Evolutionary conservation across 2,797 vertebrate genomes (phyloP).

Genomic region (Ceryle rudis): DNA sequence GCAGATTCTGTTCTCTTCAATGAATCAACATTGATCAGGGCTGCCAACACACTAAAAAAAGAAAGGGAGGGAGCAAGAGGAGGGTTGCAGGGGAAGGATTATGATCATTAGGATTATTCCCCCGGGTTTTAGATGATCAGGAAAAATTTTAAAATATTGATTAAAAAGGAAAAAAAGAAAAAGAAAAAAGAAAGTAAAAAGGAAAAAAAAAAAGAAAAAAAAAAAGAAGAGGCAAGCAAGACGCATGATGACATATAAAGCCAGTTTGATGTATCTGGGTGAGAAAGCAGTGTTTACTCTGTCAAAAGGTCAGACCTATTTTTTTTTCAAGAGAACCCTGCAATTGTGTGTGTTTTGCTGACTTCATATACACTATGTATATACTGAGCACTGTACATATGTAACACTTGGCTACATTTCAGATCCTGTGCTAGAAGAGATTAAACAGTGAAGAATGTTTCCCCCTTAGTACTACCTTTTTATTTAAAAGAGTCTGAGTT

Average conservation of each 20-base stretch:
- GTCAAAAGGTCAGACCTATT: constrained; percentile 27
- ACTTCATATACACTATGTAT: constrained; percentile 26
- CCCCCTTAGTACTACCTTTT: background rate
- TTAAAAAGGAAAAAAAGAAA: background rate
- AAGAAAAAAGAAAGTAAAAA: background rate
- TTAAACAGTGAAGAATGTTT: constrained; percentile 4
- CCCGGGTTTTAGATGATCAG: constrained; percentile 51
- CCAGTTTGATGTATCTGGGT: background rate
- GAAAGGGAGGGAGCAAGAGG: background rate
- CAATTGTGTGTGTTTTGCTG: constrained; percentile 43
- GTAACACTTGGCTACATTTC: constrained; percentile 64
- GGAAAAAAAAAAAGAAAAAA: background rate
- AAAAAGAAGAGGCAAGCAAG: background rate
- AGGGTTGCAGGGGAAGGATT: background rate
- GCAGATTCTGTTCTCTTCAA: constrained; percentile 67
- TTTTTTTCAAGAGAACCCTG: constrained; percentile 21
- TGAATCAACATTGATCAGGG: constrained; percentile 72
- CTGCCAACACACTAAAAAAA: constrained; percentile 57
- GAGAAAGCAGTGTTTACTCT: constrained; percentile 38
- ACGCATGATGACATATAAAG: background rate
- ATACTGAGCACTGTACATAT: background rate
- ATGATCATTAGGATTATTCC: constrained; percentile 55
- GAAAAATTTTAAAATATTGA: background rate
- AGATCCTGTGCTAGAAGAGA: background rate
- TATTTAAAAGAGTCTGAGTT: background rate